These are phyloP conservation scores for Decapterus maruadsi DNA, from an alignment of 2,797 vertebrate genomes.

Conservation along the genomic window DNA sequence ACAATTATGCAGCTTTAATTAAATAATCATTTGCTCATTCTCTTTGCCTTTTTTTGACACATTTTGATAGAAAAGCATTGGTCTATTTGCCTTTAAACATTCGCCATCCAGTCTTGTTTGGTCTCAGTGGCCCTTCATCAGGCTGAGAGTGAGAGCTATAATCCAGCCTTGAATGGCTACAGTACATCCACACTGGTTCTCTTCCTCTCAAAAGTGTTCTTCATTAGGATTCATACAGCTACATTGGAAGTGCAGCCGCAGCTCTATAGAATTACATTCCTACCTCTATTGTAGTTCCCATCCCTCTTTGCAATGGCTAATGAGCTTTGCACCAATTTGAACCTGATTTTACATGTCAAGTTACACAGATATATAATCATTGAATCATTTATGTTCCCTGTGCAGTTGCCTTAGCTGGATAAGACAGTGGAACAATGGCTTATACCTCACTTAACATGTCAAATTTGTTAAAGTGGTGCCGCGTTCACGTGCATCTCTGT, in stretches of 20 bases:
- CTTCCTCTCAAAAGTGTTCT: conserved; percentile 19
- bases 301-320: conserved; percentile 33
- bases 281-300: conserved; percentile 24
- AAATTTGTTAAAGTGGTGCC: conserved; percentile 19
- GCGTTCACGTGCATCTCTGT: conserved; percentile 24
- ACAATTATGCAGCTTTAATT: background rate
- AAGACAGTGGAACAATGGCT: conserved; percentile 12
- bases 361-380: conserved; percentile 13
- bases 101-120: conserved; percentile 10
- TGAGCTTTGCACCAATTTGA: conserved; percentile 41
- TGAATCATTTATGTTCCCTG: background rate
- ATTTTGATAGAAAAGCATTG: conserved; percentile 5
- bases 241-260: conserved; percentile 31
- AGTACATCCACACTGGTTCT: conserved; percentile 33
- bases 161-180: conserved; percentile 19
- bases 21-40: conserved; percentile 6
- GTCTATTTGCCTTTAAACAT: background rate
- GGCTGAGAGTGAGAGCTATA: conserved; percentile 17
- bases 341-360: conserved; percentile 15
- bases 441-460: conserved; percentile 27
- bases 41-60: background rate
- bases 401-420: conserved; percentile 21
- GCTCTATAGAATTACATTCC: conserved; percentile 53
- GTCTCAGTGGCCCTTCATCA: conserved; percentile 3
- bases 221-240: conserved; percentile 21